Conservation (phyloP, 2,888 invertebrate genomes). For the Cephus spinipes region DNA sequence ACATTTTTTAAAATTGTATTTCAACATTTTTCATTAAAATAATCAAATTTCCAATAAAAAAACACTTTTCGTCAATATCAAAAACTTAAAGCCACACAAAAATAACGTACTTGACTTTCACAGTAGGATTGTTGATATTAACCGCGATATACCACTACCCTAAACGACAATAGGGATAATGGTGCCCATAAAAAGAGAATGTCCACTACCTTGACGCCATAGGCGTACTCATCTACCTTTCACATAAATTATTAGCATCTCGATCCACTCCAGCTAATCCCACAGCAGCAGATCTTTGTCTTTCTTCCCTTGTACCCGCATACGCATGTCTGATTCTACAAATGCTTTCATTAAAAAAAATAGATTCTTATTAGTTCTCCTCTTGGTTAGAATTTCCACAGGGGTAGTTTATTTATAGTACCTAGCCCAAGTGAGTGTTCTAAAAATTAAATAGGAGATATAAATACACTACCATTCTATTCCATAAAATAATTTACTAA, state of each 20-base stretch:
- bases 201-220: neutral
- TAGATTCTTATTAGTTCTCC: neutral
- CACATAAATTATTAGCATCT: neutral
- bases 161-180: neutral
- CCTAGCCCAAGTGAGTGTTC: neutral
- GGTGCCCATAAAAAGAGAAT: neutral
- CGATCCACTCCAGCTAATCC: neutral
- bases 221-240: neutral
- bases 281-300: neutral
- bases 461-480: neutral
- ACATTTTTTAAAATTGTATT: neutral
- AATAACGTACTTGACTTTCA: neutral
- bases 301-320: neutral
- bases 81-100: neutral
- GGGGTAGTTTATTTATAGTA: neutral
- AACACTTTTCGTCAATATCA: neutral
- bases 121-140: neutral
- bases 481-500: neutral
- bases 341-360: neutral
- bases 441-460: neutral
- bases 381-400: neutral
- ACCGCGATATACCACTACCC: conserved; percentile 3
- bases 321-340: neutral
- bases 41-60: neutral
- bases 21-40: neutral